These are phyloP conservation scores for Anoplopoma fimbria DNA, from an alignment of 2,113 vertebrate genomes.

Conservation along the genomic window DNA sequence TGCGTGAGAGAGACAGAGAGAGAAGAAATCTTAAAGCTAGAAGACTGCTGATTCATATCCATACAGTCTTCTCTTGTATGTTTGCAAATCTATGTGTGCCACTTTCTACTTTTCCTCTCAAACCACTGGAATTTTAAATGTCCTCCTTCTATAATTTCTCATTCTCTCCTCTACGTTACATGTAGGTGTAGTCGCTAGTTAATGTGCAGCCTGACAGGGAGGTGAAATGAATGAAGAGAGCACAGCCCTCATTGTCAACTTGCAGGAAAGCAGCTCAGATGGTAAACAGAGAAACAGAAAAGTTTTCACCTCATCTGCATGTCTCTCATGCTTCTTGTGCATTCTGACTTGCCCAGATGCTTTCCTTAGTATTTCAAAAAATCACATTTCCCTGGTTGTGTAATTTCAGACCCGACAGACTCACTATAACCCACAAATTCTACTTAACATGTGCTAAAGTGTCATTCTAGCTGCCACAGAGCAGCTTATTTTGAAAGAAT, in stretches of 20 bases:
- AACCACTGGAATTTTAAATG: background rate
- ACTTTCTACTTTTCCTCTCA: background rate
- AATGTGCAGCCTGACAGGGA: constrained; percentile 6
- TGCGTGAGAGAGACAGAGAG: background rate
- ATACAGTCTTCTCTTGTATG: background rate
- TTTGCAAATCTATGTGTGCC: background rate
- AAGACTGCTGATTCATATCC: constrained; percentile 9
- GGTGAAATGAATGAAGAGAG: background rate
- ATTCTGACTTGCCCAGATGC: constrained; percentile 18
- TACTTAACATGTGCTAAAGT: constrained; percentile 22
- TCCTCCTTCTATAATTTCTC: background rate
- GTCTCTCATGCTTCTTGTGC: background rate
- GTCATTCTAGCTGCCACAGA: constrained; percentile 27
- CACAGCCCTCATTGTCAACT: background rate
- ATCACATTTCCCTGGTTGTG: constrained; percentile 22
- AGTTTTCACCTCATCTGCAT: background rate
- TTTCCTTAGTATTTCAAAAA: constrained; percentile 4
- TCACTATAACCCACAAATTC: constrained; percentile 23
- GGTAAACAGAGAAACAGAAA: constrained; percentile 7
- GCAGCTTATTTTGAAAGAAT: constrained; percentile 22
- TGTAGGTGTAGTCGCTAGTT: constrained; percentile 1
- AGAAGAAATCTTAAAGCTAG: background rate
- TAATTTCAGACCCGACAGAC: constrained; percentile 22
- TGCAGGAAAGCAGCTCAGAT: background rate
- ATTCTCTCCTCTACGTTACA: background rate